Evolutionary conservation across 30 jellyfish, hydroid and myxozoan species (phyloP), one percentile per base, ranked within the genome.

Genomic region (Aurelia sp.): DNA sequence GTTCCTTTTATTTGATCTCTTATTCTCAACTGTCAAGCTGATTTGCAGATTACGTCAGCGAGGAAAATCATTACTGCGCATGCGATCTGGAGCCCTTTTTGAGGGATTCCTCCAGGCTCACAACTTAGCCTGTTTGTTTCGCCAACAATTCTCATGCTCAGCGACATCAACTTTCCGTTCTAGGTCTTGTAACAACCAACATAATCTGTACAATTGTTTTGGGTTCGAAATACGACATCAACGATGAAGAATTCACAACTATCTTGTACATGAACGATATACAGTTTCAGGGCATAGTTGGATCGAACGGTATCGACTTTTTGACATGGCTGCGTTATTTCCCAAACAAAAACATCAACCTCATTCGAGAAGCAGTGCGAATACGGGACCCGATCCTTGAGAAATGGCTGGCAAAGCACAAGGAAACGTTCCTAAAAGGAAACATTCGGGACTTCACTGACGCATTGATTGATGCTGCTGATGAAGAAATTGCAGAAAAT

Each of bases 311-410:
- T 7, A 63, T 79, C 57, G 90, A 63, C 52, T 66, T 79, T 41
- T 60, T 79, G 58, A 63, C 90, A 2, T 79, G 90, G 90, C 53
- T 79, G n/a, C 50, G 90, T n/a, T 48, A 40, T 38, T 79, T 79
- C 22, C 90, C 90, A 11, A 66, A 79, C 50, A 59, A 38, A 62
- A 60, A 80, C 82, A 35, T 85, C 57, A 60, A 50, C 19, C 53
- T 53, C 35, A 41, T 85, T 21, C 41, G 57, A 18, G 72, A 85
- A 44, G 74, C 88, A 16, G 72, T 51, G 9, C 65, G 82, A 24
- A 63, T 85, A 13, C 60, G 94, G 10, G 78, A 74, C 75, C 94
- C 94, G 1, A 72, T 85, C 75, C 63, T 85, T 8, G 72, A 33
- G 67, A 85, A 74, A 65, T 62, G 83, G 73, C 69, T 85, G 61